Evolutionary conservation across 2,113 vertebrate genomes (phyloP).

Genomic region (Fregetta grallaria): DNA sequence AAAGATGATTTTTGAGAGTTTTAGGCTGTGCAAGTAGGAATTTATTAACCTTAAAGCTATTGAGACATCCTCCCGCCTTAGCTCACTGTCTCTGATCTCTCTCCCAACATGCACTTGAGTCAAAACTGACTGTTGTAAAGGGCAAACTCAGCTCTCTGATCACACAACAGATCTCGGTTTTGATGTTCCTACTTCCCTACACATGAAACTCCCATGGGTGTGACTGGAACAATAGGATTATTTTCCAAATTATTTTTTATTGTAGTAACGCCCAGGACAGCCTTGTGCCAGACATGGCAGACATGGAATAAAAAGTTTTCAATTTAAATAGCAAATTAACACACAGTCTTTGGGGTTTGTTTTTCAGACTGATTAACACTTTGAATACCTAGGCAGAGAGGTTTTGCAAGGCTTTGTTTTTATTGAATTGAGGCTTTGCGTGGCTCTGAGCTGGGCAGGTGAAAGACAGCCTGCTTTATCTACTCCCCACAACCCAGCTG

Average conservation of each 20-base stretch:
- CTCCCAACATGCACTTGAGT: not conserved
- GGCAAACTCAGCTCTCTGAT: constrained; percentile 3
- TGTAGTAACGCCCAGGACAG: constrained; percentile 38
- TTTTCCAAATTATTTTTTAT: constrained; percentile 59
- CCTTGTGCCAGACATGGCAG: constrained; percentile 44
- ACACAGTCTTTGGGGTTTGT: constrained; percentile 17
- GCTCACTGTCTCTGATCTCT: not conserved
- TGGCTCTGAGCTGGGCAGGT: not conserved
- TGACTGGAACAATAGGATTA: constrained; percentile 61
- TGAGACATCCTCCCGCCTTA: not conserved
- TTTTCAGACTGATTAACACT: constrained; percentile 28
- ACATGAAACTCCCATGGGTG: constrained; percentile 52
- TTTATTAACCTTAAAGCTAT: not conserved
- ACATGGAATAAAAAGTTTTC: constrained; percentile 31
- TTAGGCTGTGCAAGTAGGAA: not conserved
- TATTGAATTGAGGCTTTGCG: not conserved
- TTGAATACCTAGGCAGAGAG: not conserved
- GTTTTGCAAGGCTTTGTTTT: not conserved
- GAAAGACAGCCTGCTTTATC: not conserved
- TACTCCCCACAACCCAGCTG: not conserved
- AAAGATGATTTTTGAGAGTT: not conserved
- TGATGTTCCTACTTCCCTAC: constrained; percentile 56
- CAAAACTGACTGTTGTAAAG: not conserved
- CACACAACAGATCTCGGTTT: constrained; percentile 5
- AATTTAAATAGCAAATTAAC: constrained; percentile 56